A percentile compares a stretch with the other conserved stretches of the same genome.
Conservation (phyloP, 2,797 vertebrate genomes). For the Varecia variegata region DNA sequence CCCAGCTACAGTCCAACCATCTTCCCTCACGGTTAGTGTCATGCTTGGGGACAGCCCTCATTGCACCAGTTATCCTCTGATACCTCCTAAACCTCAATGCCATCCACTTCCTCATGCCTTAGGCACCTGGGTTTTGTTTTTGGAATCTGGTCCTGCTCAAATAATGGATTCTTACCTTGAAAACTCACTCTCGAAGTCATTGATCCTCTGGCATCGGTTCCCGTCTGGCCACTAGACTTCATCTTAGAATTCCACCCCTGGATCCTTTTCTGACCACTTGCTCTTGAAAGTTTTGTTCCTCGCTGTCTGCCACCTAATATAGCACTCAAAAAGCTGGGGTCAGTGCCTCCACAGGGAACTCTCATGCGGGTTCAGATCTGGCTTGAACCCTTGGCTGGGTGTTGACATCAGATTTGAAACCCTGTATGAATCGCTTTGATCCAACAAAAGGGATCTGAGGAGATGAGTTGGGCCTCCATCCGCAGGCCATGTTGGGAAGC, state of each 20-base stretch:
- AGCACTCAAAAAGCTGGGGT: neutral
- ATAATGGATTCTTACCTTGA: neutral
- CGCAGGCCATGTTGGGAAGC: neutral
- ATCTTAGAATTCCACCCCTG: neutral
- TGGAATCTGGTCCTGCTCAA: neutral
- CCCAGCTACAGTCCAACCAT: neutral
- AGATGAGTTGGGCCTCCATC: neutral
- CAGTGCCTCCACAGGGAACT: neutral
- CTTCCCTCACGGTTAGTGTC: neutral
- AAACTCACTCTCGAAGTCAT: neutral
- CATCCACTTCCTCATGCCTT: neutral
- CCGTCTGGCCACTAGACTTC: neutral
- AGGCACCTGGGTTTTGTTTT: neutral
- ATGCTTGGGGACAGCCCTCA: neutral
- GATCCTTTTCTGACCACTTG: neutral
- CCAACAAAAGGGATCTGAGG: neutral
- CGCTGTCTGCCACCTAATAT: neutral
- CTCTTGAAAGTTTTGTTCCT: neutral
- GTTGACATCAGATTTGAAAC: neutral
- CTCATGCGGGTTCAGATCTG: too few species aligned
- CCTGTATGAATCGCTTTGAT: neutral
- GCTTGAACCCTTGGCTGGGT: neutral
- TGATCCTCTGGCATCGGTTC: neutral
- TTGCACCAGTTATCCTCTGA: neutral
- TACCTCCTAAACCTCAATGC: neutral